Evolutionary conservation across 2,888 invertebrate genomes (phyloP).

Genomic region (Tiphia femorata): DNA sequence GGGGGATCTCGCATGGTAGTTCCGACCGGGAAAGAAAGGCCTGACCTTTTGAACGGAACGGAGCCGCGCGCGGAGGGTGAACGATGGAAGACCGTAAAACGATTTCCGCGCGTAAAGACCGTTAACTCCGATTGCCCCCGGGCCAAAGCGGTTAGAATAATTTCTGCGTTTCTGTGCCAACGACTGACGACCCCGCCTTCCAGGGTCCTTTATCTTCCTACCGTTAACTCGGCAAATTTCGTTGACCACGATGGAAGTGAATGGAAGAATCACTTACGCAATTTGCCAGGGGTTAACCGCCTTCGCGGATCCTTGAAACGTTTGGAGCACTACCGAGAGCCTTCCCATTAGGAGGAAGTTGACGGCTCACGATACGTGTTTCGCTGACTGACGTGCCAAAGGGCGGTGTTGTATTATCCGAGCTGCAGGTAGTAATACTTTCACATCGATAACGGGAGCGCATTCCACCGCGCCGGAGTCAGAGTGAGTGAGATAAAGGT

Average conservation of each 20-base stretch:
- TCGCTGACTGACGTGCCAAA: too few species aligned
- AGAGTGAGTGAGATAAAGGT: too few species aligned
- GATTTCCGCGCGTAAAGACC: conserved; percentile 46
- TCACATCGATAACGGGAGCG: too few species aligned
- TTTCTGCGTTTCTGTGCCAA: conserved; percentile 44
- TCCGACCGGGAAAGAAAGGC: conserved; percentile 17
- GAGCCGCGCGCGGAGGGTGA: conserved; percentile 29
- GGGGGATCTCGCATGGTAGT: background rate
- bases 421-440: too few species aligned
- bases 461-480: too few species aligned
- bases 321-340: conserved; percentile 13
- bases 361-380: too few species aligned
- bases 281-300: conserved; percentile 19
- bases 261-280: conserved; percentile 17
- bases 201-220: conserved; percentile 31
- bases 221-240: conserved; percentile 29
- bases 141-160: conserved; percentile 42
- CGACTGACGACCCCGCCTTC: conserved; percentile 31
- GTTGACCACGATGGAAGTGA: conserved; percentile 17
- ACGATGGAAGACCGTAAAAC: conserved; percentile 32
- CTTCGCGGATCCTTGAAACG: conserved; percentile 4
- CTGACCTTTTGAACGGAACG: conserved; percentile 38
- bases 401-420: too few species aligned
- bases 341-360: too few species aligned
- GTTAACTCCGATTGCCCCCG: conserved; percentile 45